phyloP scores from a whole-genome alignment of 1,140 invertebrate genomes.

The Zelostemma sp. region DNA sequence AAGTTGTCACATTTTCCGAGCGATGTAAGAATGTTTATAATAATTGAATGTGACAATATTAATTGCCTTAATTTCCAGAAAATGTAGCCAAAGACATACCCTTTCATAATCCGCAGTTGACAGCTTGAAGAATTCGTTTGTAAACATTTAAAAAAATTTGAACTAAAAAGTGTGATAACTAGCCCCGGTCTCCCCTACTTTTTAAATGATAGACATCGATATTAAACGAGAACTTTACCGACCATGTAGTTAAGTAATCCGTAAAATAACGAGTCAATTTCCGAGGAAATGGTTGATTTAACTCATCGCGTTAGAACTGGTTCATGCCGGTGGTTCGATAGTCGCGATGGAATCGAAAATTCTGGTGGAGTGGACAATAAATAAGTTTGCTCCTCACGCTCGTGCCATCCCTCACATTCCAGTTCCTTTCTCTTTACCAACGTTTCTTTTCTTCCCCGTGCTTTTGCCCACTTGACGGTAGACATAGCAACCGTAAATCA shows the following conservation, averaged over 20 bases:
- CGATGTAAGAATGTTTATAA: too few relatives aligned
- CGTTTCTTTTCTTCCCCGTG: constrained; percentile 1
- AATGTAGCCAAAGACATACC: too few relatives aligned
- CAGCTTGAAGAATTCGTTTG: too few relatives aligned
- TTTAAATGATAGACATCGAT: too few relatives aligned
- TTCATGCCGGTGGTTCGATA: constrained; percentile 19
- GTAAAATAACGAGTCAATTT: constrained; percentile 32
- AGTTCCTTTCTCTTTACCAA: constrained; percentile 21
- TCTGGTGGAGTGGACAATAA: constrained; percentile 37
- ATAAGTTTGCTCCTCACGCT: constrained; percentile 26
- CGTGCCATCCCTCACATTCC: constrained; percentile 18
- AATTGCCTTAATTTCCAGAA: too few relatives aligned
- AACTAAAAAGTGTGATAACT: too few relatives aligned
- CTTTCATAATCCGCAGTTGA: too few relatives aligned
- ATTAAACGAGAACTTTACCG: not conserved
- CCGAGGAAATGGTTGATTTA: constrained; percentile 15
- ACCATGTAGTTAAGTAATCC: constrained; percentile 6
- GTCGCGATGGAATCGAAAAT: constrained; percentile 41
- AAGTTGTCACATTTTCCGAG: too few relatives aligned
- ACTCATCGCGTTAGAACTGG: constrained; percentile 21
- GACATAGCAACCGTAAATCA: constrained; percentile 58
- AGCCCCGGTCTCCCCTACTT: too few relatives aligned
- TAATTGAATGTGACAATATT: too few relatives aligned
- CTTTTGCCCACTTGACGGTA: constrained; percentile 19
- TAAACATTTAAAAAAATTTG: too few relatives aligned